A percentile compares a stretch with the other conserved stretches of the same genome.
These are phyloP conservation scores for Gopherus flavomarginatus DNA, from an alignment of 2,113 vertebrate species.

Conservation along the genomic window DNA sequence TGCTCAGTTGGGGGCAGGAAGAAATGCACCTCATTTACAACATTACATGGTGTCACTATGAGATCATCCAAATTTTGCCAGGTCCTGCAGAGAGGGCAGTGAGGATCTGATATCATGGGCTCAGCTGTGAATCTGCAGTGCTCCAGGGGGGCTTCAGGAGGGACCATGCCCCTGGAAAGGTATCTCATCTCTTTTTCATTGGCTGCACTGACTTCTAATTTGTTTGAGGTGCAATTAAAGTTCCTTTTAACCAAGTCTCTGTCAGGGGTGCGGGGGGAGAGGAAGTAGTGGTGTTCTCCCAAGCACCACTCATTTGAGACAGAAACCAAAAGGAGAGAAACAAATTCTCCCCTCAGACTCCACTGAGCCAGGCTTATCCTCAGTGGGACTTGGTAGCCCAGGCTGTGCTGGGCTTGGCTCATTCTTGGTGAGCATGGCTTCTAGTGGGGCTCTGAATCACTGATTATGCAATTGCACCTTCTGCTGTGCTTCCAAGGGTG, in stretches of 20 bases:
- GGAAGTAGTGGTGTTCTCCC: neutral
- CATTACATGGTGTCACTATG: neutral
- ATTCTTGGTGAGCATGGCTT: neutral
- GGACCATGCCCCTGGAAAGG: neutral
- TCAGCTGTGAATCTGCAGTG: neutral
- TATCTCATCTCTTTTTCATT: neutral
- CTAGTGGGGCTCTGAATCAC: neutral
- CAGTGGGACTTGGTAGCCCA: neutral
- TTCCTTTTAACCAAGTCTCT: neutral
- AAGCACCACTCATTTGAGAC: neutral
- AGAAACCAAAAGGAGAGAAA: neutral
- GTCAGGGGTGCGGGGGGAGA: neutral
- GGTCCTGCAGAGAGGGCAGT: neutral
- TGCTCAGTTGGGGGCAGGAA: neutral
- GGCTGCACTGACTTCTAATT: neutral
- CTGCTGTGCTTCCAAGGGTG: neutral
- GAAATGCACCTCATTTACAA: neutral
- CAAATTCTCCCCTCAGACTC: neutral
- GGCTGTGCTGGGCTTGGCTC: neutral
- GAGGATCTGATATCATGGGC: neutral
- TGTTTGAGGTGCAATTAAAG: neutral
- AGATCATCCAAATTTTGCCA: neutral
- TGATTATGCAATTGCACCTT: neutral
- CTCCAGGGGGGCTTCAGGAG: neutral
- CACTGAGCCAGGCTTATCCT: neutral